Conservation (phyloP, 2,113 vertebrate genomes). For the Lamprologus sp. region DNA sequence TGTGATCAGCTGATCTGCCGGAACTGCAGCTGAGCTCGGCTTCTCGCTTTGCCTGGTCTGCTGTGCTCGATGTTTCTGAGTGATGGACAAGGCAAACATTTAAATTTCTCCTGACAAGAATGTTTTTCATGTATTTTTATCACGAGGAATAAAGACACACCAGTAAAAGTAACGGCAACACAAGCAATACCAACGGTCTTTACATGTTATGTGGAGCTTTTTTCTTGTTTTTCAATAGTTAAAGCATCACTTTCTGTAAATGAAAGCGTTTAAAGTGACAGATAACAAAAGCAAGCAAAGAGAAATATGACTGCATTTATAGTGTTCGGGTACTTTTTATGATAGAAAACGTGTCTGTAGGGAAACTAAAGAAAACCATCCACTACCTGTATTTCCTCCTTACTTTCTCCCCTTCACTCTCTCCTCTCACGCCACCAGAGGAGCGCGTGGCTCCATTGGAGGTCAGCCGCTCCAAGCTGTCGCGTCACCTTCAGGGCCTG, state of each 20-base stretch:
- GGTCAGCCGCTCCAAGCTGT: slow-evolving; percentile 94
- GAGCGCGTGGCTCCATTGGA: slow-evolving; percentile 94
- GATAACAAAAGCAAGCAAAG: not conserved
- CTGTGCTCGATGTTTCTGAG: not conserved
- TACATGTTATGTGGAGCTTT: not conserved
- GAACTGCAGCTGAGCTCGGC: not conserved
- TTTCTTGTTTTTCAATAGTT: not conserved
- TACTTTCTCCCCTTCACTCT: not conserved
- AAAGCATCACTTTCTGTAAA: not conserved
- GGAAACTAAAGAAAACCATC: not conserved
- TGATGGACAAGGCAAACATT: not conserved
- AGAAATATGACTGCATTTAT: not conserved
- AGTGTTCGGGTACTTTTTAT: not conserved
- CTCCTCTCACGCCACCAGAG: slow-evolving; percentile 69
- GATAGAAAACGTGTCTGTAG: not conserved
- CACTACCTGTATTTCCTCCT: not conserved
- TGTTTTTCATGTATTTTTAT: not conserved
- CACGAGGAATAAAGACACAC: not conserved
- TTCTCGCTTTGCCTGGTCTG: not conserved
- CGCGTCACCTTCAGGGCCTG: slow-evolving; percentile 90
- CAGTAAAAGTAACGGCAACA: not conserved
- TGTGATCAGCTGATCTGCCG: not conserved
- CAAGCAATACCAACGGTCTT: not conserved
- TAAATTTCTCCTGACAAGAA: not conserved
- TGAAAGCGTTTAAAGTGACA: not conserved